Evolutionary conservation across 2,888 invertebrate genomes (phyloP).

Genomic region (Himalopsyche tibetana): DNA sequence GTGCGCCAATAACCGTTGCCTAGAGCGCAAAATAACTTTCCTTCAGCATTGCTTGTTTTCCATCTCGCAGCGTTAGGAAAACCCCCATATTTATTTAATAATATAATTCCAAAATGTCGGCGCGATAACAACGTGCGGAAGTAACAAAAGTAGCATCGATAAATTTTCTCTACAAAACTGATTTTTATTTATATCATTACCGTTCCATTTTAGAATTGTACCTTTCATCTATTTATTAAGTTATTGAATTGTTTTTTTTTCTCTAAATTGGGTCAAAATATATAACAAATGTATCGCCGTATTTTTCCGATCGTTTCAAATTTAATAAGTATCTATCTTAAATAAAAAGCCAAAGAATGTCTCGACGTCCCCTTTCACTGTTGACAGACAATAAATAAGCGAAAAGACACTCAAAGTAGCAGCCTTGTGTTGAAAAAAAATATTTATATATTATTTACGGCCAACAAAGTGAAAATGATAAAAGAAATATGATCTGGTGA

Average conservation of each 20-base stretch:
- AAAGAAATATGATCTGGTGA: conserved; percentile 1
- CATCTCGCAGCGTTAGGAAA: no score
- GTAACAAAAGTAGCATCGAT: no score
- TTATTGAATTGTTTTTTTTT: not conserved
- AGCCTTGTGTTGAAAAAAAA: not conserved
- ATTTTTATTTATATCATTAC: conserved; percentile 1
- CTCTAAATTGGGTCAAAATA: conserved; percentile 28
- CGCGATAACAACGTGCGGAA: no score
- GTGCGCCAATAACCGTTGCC: no score
- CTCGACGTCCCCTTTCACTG: conserved; percentile 41
- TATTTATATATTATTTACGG: conserved; percentile 17
- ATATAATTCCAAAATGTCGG: no score
- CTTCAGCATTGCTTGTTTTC: no score
- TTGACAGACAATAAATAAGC: conserved; percentile 46
- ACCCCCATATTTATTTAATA: no score
- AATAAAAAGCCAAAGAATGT: not conserved
- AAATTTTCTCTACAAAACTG: not conserved
- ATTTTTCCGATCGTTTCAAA: conserved; percentile 9
- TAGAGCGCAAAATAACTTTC: no score
- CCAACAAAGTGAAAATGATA: conserved; percentile 45
- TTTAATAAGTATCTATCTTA: conserved; percentile 23
- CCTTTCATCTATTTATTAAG: not conserved
- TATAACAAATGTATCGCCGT: not conserved
- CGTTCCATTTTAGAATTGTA: not conserved
- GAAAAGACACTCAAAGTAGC: conserved; percentile 42